These are phyloP conservation scores for Saccopteryx bilineata DNA, from an alignment of 2,113 vertebrate species.

Conservation along the genomic window DNA sequence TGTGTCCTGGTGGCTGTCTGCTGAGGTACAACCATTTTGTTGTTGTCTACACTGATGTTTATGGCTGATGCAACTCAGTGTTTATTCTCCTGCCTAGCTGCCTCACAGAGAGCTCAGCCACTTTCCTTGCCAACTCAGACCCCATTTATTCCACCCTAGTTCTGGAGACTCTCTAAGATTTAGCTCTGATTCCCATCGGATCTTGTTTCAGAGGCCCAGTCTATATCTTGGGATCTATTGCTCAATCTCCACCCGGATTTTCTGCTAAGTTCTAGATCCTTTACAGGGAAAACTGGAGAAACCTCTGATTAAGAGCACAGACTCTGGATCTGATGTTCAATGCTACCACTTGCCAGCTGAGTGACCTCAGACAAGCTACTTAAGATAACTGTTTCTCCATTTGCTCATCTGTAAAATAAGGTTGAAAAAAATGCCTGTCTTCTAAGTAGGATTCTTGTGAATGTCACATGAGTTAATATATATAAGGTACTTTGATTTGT, in stretches of 20 bases:
- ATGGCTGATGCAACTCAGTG: background rate
- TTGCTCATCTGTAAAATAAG: constrained; percentile 24
- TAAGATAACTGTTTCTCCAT: background rate
- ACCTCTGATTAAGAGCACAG: background rate
- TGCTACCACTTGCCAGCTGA: background rate
- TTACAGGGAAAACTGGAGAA: background rate
- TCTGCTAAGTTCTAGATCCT: background rate
- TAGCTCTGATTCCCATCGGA: background rate
- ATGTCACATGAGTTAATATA: background rate
- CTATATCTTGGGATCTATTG: background rate
- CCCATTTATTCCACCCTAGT: too few species aligned
- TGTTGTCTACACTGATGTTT: background rate
- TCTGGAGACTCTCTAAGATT: background rate
- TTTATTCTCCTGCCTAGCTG: background rate
- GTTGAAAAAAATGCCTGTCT: background rate
- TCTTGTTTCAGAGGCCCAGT: background rate
- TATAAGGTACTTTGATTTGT: background rate
- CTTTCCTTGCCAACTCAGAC: background rate
- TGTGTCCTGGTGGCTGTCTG: background rate
- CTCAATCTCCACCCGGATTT: background rate
- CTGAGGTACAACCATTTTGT: background rate
- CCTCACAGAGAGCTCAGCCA: background rate
- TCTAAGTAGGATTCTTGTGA: background rate
- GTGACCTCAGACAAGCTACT: background rate
- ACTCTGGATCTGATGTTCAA: background rate